Evolutionary conservation across 2,797 vertebrate species (phyloP).

Genomic region (Tapera naevia): DNA sequence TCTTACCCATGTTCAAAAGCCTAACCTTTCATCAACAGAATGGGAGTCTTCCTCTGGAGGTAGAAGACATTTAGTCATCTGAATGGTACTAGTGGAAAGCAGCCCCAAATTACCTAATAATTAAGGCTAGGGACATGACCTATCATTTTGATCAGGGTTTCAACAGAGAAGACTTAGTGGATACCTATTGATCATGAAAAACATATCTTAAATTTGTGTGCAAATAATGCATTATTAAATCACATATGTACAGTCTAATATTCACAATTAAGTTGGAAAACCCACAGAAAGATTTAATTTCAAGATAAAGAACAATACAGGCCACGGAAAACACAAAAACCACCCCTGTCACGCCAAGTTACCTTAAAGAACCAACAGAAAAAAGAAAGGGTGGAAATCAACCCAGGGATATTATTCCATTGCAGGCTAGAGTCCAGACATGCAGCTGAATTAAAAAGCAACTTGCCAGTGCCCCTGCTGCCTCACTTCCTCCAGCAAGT

Average conservation of each 20-base stretch:
- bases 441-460: neutral
- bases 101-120: neutral
- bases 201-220: neutral
- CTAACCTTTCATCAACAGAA: slow-evolving; percentile 36
- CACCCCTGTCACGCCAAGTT: neutral
- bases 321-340: neutral
- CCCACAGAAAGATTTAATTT: neutral
- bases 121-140: neutral
- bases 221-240: neutral
- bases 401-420: neutral
- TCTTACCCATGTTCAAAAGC: neutral
- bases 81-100: neutral
- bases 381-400: neutral
- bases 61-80: slow-evolving; percentile 28
- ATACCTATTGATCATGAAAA: neutral
- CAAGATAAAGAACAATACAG: neutral
- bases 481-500: neutral
- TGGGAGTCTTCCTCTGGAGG: neutral
- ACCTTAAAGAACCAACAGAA: neutral
- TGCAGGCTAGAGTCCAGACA: neutral
- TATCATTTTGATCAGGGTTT: neutral
- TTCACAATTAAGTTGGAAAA: neutral
- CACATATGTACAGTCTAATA: neutral
- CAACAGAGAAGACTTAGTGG: neutral
- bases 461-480: neutral